These are phyloP conservation scores for Alethe castanea DNA, from an alignment of 2,113 vertebrate genomes.

Conservation along the genomic window DNA sequence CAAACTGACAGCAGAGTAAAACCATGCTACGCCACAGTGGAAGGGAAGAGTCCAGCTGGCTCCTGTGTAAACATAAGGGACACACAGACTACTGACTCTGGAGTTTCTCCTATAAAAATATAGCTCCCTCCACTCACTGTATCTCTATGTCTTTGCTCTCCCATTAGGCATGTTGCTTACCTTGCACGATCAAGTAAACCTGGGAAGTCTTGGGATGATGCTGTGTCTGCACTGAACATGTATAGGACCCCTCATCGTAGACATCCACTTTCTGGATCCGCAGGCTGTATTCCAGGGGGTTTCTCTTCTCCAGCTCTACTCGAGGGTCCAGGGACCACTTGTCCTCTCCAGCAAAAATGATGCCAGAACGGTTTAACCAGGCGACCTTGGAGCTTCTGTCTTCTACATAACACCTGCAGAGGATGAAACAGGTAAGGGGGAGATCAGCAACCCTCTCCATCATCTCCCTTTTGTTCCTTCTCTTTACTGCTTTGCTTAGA, in stretches of 20 bases:
- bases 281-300: constrained; percentile 96
- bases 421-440: background rate
- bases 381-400: constrained; percentile 97
- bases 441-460: background rate
- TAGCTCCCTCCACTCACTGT: background rate
- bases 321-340: constrained; percentile 98
- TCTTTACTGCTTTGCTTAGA: background rate
- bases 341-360: constrained; percentile 97
- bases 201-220: constrained; percentile 94
- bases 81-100: background rate
- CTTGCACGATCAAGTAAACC: constrained; percentile 98
- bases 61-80: background rate
- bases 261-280: constrained; percentile 98
- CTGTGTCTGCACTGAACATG: constrained; percentile 96
- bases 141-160: background rate
- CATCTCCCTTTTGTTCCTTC: background rate
- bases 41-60: background rate
- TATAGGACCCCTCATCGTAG: constrained; percentile 95
- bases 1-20: background rate
- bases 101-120: background rate
- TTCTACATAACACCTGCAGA: constrained; percentile 92
- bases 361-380: constrained; percentile 98
- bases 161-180: constrained; percentile 70
- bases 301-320: constrained; percentile 95
- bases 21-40: accelerated